These are phyloP conservation scores for Hexactinellida sp. DNA, from an alignment of 37 sponge, comb jelly and placozoan genomes.

Conservation along the genomic window DNA sequence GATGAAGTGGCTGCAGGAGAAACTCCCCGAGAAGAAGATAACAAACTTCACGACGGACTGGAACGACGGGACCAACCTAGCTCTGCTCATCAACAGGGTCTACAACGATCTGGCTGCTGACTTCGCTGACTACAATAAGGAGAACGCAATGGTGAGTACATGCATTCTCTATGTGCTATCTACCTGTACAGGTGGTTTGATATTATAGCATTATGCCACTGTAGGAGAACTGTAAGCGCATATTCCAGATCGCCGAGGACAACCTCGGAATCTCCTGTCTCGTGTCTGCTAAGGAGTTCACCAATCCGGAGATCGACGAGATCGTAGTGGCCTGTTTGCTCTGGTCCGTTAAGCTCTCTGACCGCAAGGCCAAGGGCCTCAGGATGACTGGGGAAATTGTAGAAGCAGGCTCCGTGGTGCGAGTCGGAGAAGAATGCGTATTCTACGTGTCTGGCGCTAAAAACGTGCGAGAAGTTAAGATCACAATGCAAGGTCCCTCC, in stretches of 20 bases:
- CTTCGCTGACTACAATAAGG: constrained; percentile 37
- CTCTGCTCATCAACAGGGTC: constrained; percentile 49
- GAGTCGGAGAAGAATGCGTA: neutral
- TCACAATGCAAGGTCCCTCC: constrained; percentile 41
- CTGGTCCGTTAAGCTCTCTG: neutral
- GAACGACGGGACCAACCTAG: constrained; percentile 67
- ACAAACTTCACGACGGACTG: constrained; percentile 68
- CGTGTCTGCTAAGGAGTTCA: constrained; percentile 40
- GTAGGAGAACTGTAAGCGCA: constrained; percentile 38
- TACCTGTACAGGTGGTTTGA: too few relatives aligned
- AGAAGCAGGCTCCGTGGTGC: neutral
- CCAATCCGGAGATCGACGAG: constrained; percentile 70
- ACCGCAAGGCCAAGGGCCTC: neutral
- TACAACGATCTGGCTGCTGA: constrained; percentile 39
- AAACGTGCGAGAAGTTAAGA: constrained; percentile 3
- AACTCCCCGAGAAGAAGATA: constrained; percentile 48
- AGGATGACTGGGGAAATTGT: neutral
- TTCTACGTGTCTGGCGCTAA: neutral
- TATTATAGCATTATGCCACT: too few relatives aligned
- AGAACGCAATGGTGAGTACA: constrained; percentile 25
- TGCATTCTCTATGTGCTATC: too few relatives aligned
- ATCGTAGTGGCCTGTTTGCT: constrained; percentile 23
- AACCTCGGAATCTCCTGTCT: constrained; percentile 42
- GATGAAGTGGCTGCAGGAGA: constrained; percentile 55
- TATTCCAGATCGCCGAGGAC: constrained; percentile 49